Conservation (phyloP, 1,140 invertebrate genomes). For the Bombus sylvicola region DNA sequence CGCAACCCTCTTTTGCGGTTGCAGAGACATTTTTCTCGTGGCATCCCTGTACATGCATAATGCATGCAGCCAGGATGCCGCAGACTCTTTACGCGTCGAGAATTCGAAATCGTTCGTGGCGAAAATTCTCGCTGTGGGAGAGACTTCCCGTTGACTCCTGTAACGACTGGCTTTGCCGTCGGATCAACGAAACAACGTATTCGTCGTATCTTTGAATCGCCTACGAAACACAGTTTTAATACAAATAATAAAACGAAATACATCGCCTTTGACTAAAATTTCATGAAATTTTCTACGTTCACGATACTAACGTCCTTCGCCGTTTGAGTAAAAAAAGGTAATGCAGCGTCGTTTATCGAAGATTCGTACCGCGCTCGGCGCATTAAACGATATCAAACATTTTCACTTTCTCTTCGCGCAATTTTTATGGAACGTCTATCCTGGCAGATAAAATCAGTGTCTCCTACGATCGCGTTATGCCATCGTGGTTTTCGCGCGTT, state of each 20-base stretch:
- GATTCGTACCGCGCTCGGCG: background rate
- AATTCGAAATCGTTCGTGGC: conserved; percentile 71
- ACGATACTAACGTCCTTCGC: too few relatives aligned
- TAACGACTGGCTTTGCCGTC: background rate
- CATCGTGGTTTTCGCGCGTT: background rate
- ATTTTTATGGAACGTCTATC: background rate
- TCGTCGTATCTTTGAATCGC: background rate
- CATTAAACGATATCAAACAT: background rate
- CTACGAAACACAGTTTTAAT: too few relatives aligned
- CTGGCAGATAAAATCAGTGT: background rate
- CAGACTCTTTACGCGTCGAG: conserved; percentile 64
- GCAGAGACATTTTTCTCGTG: conserved; percentile 67
- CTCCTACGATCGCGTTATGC: background rate
- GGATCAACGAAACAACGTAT: background rate
- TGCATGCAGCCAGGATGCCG: conserved; percentile 57
- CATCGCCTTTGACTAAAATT: background rate
- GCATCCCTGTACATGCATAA: conserved; percentile 63
- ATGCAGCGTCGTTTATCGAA: background rate
- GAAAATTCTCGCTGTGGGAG: conserved; percentile 39
- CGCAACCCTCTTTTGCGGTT: conserved; percentile 53
- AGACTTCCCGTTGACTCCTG: background rate
- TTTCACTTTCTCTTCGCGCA: background rate
- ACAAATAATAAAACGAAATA: too few relatives aligned
- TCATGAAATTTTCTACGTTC: background rate
- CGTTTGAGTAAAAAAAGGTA: background rate